Base-by-base conservation (phyloP, 2,113 vertebrate species). In the Scortum barcoo region DNA sequence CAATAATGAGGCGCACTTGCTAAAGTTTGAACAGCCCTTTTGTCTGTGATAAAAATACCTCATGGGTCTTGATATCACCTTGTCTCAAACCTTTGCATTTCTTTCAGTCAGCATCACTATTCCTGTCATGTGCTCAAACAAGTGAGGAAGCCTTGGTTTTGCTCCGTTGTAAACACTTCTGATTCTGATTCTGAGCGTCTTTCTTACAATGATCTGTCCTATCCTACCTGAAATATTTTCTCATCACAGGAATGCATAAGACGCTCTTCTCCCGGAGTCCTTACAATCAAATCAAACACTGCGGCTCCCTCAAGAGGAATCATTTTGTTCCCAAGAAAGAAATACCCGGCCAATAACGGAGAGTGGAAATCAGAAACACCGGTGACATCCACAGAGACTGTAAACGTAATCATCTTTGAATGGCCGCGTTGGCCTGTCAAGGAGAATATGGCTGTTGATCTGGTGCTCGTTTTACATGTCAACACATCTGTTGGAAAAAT, bases 211-310 rank as follows among this genome's bases (percentile, higher is more conserved):
- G 38, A 81, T 77, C 36, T 57, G 51, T 53, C 17, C 22, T 22
- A 40, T 20, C 50, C 33, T 63, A 48, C 70, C 20, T 56, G 40
- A 54, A 76, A 82, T 57, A 83, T 72, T 50, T 79, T 22, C 58
- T 69, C 66, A 83, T 69, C 50, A 75, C 33, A 24, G 36, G 26
- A 74, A 81, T 81, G 19, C 65, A 72, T 51, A 54, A 74, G 20
- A 61, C 72, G 9, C 51, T 83, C 28, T 44, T 76, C 46, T 63
- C 50, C 63, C 9, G n/a, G 19, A 68, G 80, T 70, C 60, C 48
- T 36, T 20, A 57, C 72, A 82, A 72, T 90, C 61, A 82, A 84
- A 86, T 86, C 73, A 85, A 77, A 86, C 38, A 56, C 3, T 42
- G 61, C 30, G 7, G 4, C 24, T 84, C 58, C 54, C 20, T 82